These are phyloP conservation scores for Haplochromis burtoni DNA, from an alignment of 2,113 vertebrate genomes.

Conservation along the genomic window DNA sequence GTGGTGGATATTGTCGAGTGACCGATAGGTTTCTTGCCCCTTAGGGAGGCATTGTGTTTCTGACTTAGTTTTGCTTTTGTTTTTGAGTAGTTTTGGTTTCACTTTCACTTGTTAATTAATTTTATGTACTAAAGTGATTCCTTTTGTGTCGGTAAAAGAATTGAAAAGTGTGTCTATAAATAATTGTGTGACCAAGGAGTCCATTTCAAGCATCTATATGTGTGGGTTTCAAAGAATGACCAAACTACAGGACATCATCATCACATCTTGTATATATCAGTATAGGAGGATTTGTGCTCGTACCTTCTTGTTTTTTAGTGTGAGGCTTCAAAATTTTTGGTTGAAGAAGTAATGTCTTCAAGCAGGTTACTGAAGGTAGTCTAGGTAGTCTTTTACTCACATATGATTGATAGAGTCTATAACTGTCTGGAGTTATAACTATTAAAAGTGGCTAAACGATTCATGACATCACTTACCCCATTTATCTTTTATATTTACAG, in stretches of 20 bases:
- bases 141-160: background rate
- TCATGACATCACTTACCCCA: background rate
- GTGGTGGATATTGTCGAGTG: background rate
- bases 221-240: background rate
- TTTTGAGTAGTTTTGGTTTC: background rate
- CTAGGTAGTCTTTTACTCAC: background rate
- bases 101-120: background rate
- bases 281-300: accelerated
- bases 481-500: background rate
- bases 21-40: background rate
- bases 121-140: background rate
- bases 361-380: background rate
- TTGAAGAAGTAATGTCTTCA: background rate
- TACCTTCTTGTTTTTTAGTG: background rate
- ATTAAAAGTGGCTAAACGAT: background rate
- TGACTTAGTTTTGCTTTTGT: background rate
- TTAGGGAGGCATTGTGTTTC: background rate
- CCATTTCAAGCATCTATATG: background rate
- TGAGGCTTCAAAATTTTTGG: background rate
- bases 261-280: background rate
- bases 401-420: background rate
- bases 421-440: background rate
- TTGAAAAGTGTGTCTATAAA: background rate
- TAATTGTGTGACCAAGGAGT: background rate
- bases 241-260: background rate